phyloP scores from a whole-genome alignment of 2,888 invertebrate genomes.

The Brenthis daphne region DNA sequence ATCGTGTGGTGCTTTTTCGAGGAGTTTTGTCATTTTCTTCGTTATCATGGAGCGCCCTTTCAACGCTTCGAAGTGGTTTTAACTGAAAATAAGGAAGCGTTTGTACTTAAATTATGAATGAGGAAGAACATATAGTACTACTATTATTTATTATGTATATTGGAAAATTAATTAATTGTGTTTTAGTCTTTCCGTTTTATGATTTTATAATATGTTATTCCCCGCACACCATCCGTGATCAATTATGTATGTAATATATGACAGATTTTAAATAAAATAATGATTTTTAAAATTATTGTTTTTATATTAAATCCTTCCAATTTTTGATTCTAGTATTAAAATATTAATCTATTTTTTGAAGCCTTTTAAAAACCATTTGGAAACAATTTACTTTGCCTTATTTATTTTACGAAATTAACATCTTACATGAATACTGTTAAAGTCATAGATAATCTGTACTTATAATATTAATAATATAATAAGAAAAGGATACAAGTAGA shows the following conservation, averaged over 20 bases:
- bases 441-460: too few species aligned
- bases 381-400: too few species aligned
- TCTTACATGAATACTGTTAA: too few species aligned
- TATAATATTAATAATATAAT: too few species aligned
- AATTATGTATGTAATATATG: not conserved
- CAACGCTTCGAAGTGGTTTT: constrained; percentile 2
- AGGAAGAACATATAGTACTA: not conserved
- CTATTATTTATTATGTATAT: not conserved
- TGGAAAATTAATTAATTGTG: not conserved
- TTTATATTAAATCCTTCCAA: not conserved
- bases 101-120: constrained; percentile 2
- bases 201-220: constrained; percentile 25
- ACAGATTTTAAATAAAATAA: constrained; percentile 4
- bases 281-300: not conserved
- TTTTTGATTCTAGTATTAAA: too few species aligned
- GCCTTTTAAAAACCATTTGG: too few species aligned
- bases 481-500: too few species aligned
- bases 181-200: not conserved
- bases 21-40: constrained; percentile 8
- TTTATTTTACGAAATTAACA: too few species aligned
- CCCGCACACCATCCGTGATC: constrained; percentile 16
- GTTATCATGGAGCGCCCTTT: not conserved
- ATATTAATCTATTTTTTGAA: too few species aligned
- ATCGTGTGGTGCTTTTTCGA: constrained; percentile 11
- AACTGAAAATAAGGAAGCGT: constrained; percentile 11